These are phyloP conservation scores for Agriopis aurantiaria DNA, from an alignment of 2,888 invertebrate genomes.

Conservation along the genomic window DNA sequence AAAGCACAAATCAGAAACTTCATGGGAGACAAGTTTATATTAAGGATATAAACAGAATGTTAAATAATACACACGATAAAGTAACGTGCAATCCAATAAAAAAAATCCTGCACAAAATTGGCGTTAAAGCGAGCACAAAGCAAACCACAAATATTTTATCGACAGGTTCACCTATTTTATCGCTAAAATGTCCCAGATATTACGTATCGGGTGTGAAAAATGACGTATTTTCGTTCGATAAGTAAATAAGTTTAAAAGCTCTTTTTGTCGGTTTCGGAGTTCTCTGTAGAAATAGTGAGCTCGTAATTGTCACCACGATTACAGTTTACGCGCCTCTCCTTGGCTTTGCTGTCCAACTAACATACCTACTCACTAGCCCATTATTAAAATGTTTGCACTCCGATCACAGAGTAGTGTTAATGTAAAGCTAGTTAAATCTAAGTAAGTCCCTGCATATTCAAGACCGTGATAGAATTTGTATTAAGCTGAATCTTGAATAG, in stretches of 20 bases:
- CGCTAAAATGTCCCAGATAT: conserved; percentile 15
- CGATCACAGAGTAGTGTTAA: conserved; percentile 31
- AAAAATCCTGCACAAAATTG: neutral
- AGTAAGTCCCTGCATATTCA: conserved; percentile 8
- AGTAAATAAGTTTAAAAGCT: conserved; percentile 23
- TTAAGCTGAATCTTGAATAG: neutral
- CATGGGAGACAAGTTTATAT: too few relatives aligned
- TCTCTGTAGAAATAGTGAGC: conserved; percentile 42
- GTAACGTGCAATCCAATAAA: too few relatives aligned
- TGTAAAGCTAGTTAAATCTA: conserved; percentile 5
- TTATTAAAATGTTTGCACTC: conserved; percentile 51
- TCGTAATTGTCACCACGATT: conserved; percentile 59
- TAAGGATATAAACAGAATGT: too few relatives aligned
- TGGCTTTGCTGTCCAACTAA: conserved; percentile 51
- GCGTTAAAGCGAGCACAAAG: neutral
- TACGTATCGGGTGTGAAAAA: conserved; percentile 38
- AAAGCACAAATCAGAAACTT: too few relatives aligned
- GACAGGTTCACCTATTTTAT: conserved; percentile 26
- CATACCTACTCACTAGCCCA: conserved; percentile 41
- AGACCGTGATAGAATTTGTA: conserved; percentile 6
- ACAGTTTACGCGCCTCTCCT: conserved; percentile 61
- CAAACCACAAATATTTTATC: conserved; percentile 6
- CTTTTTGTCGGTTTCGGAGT: conserved; percentile 34
- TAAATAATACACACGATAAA: too few relatives aligned
- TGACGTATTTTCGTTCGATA: conserved; percentile 31